Evolutionary conservation across 1,140 invertebrate species (phyloP).

Genomic region (Drosophila pallidifrons): DNA sequence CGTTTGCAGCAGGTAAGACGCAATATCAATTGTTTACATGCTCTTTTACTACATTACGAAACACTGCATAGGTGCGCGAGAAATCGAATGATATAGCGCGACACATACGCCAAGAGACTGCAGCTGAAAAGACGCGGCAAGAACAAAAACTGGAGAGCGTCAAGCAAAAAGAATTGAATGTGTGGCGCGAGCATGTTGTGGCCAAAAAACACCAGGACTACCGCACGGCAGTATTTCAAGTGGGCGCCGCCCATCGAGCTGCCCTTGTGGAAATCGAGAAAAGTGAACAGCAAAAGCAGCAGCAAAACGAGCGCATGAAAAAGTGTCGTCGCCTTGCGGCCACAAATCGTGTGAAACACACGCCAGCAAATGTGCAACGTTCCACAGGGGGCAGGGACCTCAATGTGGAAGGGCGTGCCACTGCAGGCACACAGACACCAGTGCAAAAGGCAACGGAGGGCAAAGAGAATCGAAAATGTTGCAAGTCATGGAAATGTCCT

Average conservation of each 20-base stretch:
- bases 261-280: constrained; percentile 67
- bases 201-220: constrained; percentile 71
- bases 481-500: constrained; percentile 10
- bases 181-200: constrained; percentile 77
- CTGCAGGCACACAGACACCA: constrained; percentile 64
- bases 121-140: constrained; percentile 65
- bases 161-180: constrained; percentile 65
- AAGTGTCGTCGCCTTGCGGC: constrained; percentile 36
- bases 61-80: constrained; percentile 70
- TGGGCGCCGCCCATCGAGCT: constrained; percentile 76
- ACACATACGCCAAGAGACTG: constrained; percentile 70
- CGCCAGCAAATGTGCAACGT: constrained; percentile 28
- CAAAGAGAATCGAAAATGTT: constrained; percentile 48
- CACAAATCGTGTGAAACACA: constrained; percentile 25
- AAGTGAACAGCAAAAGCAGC: constrained; percentile 30
- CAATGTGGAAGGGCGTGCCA: constrained; percentile 55
- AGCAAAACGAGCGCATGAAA: constrained; percentile 49
- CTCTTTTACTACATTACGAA: not conserved
- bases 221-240: constrained; percentile 67
- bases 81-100: constrained; percentile 69
- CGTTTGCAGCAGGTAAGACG: constrained; percentile 75
- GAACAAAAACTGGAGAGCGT: constrained; percentile 56
- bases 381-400: constrained; percentile 21
- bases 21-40: constrained; percentile 18
- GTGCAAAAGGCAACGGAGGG: not conserved